phyloP scores from a whole-genome alignment of 2,797 vertebrate species.

The Lophotriccus pileatus region DNA sequence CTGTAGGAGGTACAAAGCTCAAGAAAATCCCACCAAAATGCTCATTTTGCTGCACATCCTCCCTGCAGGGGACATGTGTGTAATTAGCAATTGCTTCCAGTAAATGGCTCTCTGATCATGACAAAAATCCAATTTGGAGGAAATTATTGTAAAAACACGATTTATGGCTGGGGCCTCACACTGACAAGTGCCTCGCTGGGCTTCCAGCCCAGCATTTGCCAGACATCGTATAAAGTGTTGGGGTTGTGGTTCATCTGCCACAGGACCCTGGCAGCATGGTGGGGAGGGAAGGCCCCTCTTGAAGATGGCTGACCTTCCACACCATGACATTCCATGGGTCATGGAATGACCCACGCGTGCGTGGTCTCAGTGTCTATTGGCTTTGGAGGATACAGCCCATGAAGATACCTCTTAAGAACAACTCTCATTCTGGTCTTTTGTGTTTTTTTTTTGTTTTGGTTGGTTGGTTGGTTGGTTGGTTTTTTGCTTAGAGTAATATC shows the following conservation, averaged over 20 bases:
- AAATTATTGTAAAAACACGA: slow-evolving; percentile 11
- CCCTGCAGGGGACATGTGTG: slow-evolving; percentile 16
- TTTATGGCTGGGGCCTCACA: slow-evolving; percentile 28
- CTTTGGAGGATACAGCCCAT: not conserved
- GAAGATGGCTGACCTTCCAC: not conserved
- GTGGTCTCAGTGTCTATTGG: not conserved
- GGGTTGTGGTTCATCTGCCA: not conserved
- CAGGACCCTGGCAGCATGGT: not conserved
- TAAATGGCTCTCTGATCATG: slow-evolving; percentile 50
- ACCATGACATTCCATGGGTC: not conserved
- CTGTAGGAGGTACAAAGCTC: not conserved
- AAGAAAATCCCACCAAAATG: slow-evolving; percentile 1
- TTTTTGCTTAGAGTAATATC: not conserved
- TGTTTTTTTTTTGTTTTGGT: no score
- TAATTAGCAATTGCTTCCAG: slow-evolving; percentile 30
- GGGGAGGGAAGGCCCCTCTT: not conserved
- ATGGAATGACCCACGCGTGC: not conserved
- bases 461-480: no score
- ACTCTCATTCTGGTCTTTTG: accelerated
- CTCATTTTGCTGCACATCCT: not conserved
- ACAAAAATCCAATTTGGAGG: slow-evolving; percentile 8
- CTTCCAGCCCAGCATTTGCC: not conserved
- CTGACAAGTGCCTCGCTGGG: not conserved
- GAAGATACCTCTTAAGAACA: not conserved
- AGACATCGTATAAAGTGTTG: not conserved